Base-by-base conservation (phyloP, 2,113 vertebrate genomes). In the Triplophysa dalaica region DNA sequence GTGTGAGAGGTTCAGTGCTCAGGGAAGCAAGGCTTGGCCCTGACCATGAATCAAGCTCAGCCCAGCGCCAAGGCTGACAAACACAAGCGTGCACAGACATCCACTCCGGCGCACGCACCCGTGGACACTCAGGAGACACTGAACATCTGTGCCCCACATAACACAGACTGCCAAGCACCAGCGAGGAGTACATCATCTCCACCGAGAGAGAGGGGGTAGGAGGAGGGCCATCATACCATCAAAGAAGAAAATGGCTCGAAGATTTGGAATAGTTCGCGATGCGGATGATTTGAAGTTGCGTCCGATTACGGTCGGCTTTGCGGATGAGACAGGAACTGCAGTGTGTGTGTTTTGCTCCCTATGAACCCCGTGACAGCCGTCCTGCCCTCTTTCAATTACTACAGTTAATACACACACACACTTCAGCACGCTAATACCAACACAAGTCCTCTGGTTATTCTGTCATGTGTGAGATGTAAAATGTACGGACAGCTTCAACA, bases 381-480 rank as follows among this genome's bases (percentile, higher is more conserved):
- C 87, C 86, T 72, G 48, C 66, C 83, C 82, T 89, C 89, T 88
- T 90, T 89, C 90, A 91, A 91, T 92, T 94, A 96, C 93, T 94
- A 93, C 90, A 89, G 82, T 66, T 89, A 91, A 91, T 92, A 85
- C 87, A 92, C 77, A 88, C 80, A 89, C 68, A 88, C 93, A 79
- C 88, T 93, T 81, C 65, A 81, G 82, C 88, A 85, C 19, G 88
- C 65, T 63, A 19, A 52, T 78, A 80, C 6, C 2, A 11, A 54
- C 52, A 19, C 33, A 33, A 38, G 33, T 8, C 33, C 33, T 38
- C 33, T 38, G 33, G 33, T 38, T 38, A 38, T 38, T 38, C 7
- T 8, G 33, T 38, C 33, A 38, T 38, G 33, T 38, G 33, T 38
- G 6, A 7, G 33, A 38, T 38, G 33, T 38, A 12, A 45, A 45